phyloP scores from a whole-genome alignment of 2,888 invertebrate species.

The Schizotus pectinicornis region DNA sequence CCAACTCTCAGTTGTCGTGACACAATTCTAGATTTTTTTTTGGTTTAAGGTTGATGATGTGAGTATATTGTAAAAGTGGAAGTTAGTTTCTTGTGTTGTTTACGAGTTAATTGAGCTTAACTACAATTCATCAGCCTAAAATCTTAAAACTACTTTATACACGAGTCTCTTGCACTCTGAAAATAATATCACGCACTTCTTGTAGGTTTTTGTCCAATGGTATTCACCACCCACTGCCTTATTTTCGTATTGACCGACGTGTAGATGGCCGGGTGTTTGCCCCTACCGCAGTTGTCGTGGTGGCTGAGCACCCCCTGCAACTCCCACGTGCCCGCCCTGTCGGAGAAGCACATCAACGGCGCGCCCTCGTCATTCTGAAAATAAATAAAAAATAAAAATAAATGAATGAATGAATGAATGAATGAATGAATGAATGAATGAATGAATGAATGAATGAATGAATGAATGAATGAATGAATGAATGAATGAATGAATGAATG shows the following conservation, averaged over 20 bases:
- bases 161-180: conserved; percentile 12
- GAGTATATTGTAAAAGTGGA: conserved; percentile 17
- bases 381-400: conserved; percentile 14
- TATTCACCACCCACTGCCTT: conserved; percentile 58
- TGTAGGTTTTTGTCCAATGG: conserved; percentile 48
- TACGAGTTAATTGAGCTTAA: conserved; percentile 25
- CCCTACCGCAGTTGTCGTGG: conserved; percentile 66
- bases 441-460: no score
- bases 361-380: conserved; percentile 71
- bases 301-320: conserved; percentile 67
- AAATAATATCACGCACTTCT: conserved; percentile 22
- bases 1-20: no score
- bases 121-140: conserved; percentile 1
- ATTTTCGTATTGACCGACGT: conserved; percentile 56
- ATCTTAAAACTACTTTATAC: conserved; percentile 11
- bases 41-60: conserved; percentile 1
- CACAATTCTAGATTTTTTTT: no score
- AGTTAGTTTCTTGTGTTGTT: conserved; percentile 9
- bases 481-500: no score
- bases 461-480: no score
- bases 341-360: conserved; percentile 67
- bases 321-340: conserved; percentile 63
- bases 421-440: no score
- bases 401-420: no score
- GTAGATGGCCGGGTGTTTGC: conserved; percentile 65